phyloP scores from a whole-genome alignment of 2,113 vertebrate species.

The Oncorhynchus masou region DNA sequence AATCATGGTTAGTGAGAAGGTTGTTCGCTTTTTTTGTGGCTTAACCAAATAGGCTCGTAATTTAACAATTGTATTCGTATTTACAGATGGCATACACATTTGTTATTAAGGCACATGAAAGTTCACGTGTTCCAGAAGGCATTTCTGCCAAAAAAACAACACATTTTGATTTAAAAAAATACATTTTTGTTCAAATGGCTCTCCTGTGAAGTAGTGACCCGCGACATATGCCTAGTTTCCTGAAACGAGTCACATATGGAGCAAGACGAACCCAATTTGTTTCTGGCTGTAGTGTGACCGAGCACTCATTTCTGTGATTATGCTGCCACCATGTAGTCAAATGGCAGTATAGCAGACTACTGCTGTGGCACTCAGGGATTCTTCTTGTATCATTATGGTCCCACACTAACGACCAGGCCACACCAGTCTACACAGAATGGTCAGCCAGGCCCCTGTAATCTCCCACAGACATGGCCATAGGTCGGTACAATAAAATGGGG shows the following conservation, averaged over 20 bases:
- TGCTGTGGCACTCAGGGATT: background rate
- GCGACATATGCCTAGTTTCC: too few relatives aligned
- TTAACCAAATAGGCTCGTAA: too few relatives aligned
- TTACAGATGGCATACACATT: too few relatives aligned
- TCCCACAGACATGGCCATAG: background rate
- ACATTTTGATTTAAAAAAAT: too few relatives aligned
- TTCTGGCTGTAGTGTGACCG: background rate
- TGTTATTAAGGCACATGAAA: too few relatives aligned
- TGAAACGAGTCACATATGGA: background rate
- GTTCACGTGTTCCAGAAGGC: too few relatives aligned
- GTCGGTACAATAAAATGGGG: background rate
- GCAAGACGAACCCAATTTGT: background rate
- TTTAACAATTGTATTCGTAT: too few relatives aligned
- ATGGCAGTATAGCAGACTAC: conserved; percentile 5
- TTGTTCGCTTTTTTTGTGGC: too few relatives aligned
- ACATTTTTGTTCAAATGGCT: too few relatives aligned
- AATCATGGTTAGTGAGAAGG: too few relatives aligned
- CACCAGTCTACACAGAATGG: conserved; percentile 4
- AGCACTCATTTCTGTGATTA: background rate
- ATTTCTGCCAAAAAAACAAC: too few relatives aligned
- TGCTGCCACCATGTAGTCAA: conserved; percentile 53
- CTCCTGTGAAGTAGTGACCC: too few relatives aligned
- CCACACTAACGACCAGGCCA: conserved; percentile 17
- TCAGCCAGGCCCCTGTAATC: conserved; percentile 3
- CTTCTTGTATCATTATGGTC: conserved; percentile 12